Evolutionary conservation across 2,888 invertebrate genomes (phyloP).

Genomic region (Tipula lateralis): DNA sequence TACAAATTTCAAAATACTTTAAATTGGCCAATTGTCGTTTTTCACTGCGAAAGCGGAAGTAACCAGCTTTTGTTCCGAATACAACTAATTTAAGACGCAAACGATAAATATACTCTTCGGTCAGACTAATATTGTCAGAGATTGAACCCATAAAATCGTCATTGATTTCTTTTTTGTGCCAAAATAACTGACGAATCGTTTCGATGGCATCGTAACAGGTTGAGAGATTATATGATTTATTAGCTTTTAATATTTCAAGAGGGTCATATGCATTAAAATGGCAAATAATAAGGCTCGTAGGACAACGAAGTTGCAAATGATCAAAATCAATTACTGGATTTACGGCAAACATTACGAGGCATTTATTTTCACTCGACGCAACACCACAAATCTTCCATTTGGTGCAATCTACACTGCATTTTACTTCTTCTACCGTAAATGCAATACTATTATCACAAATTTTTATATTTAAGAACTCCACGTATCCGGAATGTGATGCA

Average conservation of each 20-base stretch:
- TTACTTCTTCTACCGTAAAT: not conserved
- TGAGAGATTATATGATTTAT: not conserved
- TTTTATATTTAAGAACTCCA: not conserved
- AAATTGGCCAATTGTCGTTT: not conserved
- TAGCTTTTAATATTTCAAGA: not conserved
- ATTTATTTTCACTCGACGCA: not conserved
- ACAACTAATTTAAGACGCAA: not conserved
- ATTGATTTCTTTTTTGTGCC: not conserved
- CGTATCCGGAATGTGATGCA: not conserved
- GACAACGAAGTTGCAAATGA: slow-evolving; percentile 13
- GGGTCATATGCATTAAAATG: not conserved
- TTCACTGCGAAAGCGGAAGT: not conserved
- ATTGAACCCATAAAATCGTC: slow-evolving; percentile 20
- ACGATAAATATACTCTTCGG: not conserved
- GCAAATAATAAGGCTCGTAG: not conserved
- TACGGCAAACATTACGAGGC: not conserved
- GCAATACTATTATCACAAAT: not conserved
- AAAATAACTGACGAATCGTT: not conserved
- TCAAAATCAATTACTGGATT: not conserved
- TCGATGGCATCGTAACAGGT: not conserved
- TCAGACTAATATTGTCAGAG: not conserved
- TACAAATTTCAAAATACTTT: not conserved
- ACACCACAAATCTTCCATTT: slow-evolving; percentile 7
- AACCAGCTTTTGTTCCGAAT: slow-evolving; percentile 12
- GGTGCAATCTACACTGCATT: not conserved